Evolutionary conservation across 2,888 invertebrate genomes (phyloP), one percentile per base, ranked within the genome.

Genomic region (Nasonia oneida): DNA sequence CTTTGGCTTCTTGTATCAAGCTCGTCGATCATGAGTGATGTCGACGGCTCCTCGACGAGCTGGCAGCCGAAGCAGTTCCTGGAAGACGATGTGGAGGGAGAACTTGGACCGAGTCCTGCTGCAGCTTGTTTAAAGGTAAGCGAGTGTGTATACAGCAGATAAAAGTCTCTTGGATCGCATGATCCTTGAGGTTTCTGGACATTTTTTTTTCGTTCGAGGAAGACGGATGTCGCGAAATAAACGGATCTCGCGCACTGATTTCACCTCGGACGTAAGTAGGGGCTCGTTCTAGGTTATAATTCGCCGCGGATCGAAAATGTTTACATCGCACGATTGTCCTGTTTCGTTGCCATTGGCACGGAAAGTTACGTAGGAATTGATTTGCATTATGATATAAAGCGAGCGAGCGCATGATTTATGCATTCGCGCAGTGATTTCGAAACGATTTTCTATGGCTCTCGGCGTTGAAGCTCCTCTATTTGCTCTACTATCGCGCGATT

Each of bases 1-100:
- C 23, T 61, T 61, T 61, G 57, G 57, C 57, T 61, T 61, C 57
- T 61, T 61, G 33, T 37, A 39, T 42, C 39, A 67, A 64, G 78
- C 23, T 50, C 47, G 61, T 29, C 74, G 73, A 74, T 81, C 81
- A 74, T 74, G 71, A 81, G 61, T 74, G 81, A 81, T 74, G 39
- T 71, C 71, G 80, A 70, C 47, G 78, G 67, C 33, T 64, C 10
- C 42, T 42, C 64, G 18, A 77, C 47, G 18, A 42, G 50, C 39
- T 39, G 61, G 33, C 77, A 77, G 64, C 42, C 12, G 78, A 23
- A 78, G 29, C n/a, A 67, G 14, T 71, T 18, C 71, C 2, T 15
- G 39, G 39, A 39, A 6, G 39, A 23, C 39, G 39, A 42, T n/a
- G 73, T 39, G 42, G 39, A 39, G 42, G 42, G 42, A 42, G 42